phyloP scores from a whole-genome alignment of 53 echinoderm and acorn worm genomes.

The Antedon mediterranea region DNA sequence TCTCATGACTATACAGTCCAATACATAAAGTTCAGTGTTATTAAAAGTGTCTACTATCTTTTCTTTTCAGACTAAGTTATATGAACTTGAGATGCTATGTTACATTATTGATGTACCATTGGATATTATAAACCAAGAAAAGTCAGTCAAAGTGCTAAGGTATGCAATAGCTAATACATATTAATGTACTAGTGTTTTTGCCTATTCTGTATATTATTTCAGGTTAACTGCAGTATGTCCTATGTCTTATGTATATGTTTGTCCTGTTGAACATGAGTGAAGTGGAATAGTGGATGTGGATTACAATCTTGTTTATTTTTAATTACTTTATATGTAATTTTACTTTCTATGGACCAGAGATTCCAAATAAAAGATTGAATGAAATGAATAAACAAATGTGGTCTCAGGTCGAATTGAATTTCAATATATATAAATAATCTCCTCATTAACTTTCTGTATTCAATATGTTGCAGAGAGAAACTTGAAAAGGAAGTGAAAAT shows the following conservation, averaged over 20 bases:
- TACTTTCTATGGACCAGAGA: too few relatives aligned
- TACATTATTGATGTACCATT: conserved; percentile 42
- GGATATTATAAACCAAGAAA: conserved; percentile 38
- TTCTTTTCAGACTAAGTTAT: conserved; percentile 50
- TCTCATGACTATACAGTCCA: too few relatives aligned
- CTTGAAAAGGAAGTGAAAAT: conserved; percentile 40
- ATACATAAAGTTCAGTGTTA: not conserved
- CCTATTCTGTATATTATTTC: too few relatives aligned
- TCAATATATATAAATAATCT: not conserved
- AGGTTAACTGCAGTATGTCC: too few relatives aligned
- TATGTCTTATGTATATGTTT: too few relatives aligned
- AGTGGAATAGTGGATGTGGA: too few relatives aligned
- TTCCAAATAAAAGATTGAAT: too few relatives aligned
- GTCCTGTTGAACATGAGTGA: too few relatives aligned
- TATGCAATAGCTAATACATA: conserved; percentile 10
- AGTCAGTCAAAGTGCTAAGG: conserved; percentile 56
- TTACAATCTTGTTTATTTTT: too few relatives aligned
- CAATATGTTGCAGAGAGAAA: conserved; percentile 41
- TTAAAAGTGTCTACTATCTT: not conserved
- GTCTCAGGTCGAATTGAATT: not conserved
- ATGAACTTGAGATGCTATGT: conserved; percentile 45
- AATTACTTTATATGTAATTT: too few relatives aligned
- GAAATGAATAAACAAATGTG: not conserved
- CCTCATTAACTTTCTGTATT: not conserved
- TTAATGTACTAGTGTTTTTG: too few relatives aligned